Base-by-base conservation (phyloP, 2,113 vertebrate species). In the Pterocles orientalis region DNA sequence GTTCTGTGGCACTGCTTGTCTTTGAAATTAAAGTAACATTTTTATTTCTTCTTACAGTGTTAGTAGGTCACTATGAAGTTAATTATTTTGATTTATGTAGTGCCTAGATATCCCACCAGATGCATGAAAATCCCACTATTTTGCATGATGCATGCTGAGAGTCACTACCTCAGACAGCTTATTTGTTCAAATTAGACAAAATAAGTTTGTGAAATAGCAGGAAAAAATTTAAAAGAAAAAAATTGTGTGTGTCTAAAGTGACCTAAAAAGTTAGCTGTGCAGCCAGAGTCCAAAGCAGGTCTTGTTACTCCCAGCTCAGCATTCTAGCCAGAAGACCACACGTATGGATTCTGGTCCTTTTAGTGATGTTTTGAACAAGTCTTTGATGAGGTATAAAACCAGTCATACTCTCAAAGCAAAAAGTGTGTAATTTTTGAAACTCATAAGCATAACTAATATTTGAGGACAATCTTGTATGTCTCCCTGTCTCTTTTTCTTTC, bases 61-160 rank as follows among this genome's bases (percentile, higher is more conserved):
- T 90, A 62, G 53, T 39, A 72, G 29, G 69, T 73, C 65, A 69
- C 43, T 45, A 25, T 68, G 41, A 77, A 73, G 58, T 68, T 90
- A 82, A 82, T 90, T 82, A 86, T 72, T 90, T 82, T 92, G 71
- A 64, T 79, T 95, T 75, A 78, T 69, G 17, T 62, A 61, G 14
- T 68, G n/a, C n/a, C 29, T 72, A 53, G 33, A 47, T 61, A 53
- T 57, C 47, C 25, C 29, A 91, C 36, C 14, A 76, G 62, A 47
- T 86, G 53, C 31, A 61, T 50, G 20, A 58, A 79, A 70, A 80
- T 71, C 45, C 28, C 21, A 16, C 33, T 68, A 17, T 79, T 82
- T 90, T 90, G 31, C 39, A 56, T 91, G 72, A 86, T 91, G 31
- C n/a, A 69, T 43, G n/a, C n/a, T 79, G 39, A 64, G 7, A 71